These are phyloP conservation scores for Catocala sponsa DNA, from an alignment of 2,888 invertebrate species.

Conservation along the genomic window DNA sequence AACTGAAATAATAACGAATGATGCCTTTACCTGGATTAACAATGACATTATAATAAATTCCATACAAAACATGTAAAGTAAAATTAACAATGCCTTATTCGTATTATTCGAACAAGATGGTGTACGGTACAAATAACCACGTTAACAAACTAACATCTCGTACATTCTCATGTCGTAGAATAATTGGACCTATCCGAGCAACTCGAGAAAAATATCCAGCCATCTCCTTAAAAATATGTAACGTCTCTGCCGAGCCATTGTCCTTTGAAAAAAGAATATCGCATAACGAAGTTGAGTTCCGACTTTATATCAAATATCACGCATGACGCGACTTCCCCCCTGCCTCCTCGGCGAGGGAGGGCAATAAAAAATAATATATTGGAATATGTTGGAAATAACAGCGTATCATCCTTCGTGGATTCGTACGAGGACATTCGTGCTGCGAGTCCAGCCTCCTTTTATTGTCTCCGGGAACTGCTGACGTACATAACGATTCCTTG, in stretches of 20 bases:
- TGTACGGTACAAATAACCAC: conserved; percentile 55
- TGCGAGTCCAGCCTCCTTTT: conserved; percentile 83
- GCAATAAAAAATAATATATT: conserved; percentile 89
- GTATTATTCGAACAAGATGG: conserved; percentile 43
- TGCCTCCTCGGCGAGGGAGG: conserved; percentile 66
- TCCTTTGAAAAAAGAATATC: conserved; percentile 88
- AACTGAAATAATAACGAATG: not conserved
- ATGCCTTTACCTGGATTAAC: conserved; percentile 1
- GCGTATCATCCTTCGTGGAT: conserved; percentile 86
- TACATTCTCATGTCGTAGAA: conserved; percentile 76
- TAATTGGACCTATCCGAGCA: conserved; percentile 82
- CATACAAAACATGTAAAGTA: conserved; percentile 24
- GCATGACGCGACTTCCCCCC: conserved; percentile 82
- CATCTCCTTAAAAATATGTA: conserved; percentile 83
- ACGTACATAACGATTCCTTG: conserved; percentile 72
- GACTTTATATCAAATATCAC: conserved; percentile 88
- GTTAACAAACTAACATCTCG: conserved; percentile 76
- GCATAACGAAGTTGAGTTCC: conserved; percentile 87
- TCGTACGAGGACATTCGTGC: conserved; percentile 76
- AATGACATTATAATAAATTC: conserved; percentile 11
- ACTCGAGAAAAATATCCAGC: conserved; percentile 79
- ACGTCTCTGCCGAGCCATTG: conserved; percentile 80
- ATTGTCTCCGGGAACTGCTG: conserved; percentile 81
- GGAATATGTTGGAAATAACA: conserved; percentile 89
- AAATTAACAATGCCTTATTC: conserved; percentile 44